Evolutionary conservation across 30 jellyfish, hydroid and myxozoan genomes (phyloP).

Genomic region (Morbakka virulenta): DNA sequence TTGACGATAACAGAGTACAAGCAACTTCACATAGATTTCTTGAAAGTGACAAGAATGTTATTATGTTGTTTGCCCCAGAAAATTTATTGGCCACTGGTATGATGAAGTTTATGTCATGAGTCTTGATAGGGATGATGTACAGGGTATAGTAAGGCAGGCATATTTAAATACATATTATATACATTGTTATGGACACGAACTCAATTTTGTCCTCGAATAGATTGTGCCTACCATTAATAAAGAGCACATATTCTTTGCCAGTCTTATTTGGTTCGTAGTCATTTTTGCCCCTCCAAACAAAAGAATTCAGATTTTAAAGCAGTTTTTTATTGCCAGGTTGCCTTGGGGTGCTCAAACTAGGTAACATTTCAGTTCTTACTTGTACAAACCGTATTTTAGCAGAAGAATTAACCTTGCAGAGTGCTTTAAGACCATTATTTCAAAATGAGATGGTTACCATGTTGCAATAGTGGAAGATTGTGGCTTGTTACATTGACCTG

Average conservation of each 20-base stretch:
- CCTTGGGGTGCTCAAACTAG: conserved; percentile 42
- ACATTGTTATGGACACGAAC: conserved; percentile 63
- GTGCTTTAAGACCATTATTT: conserved; percentile 5
- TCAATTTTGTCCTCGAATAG: conserved; percentile 24
- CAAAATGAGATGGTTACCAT: no score
- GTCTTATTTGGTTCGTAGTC: no score
- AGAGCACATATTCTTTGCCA: no score
- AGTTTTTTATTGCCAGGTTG: no score
- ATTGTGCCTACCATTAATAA: no score
- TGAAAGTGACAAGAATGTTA: conserved; percentile 18
- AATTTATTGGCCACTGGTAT: conserved; percentile 40
- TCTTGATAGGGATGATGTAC: conserved; percentile 21
- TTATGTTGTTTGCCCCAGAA: neutral
- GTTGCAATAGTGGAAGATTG: no score
- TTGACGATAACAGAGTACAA: conserved; percentile 12
- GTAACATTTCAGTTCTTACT: conserved; percentile 28
- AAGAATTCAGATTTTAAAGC: no score
- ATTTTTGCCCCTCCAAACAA: no score
- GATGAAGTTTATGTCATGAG: conserved; percentile 48
- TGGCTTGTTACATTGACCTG: no score
- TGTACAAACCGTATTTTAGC: neutral
- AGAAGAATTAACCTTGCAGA: conserved; percentile 13
- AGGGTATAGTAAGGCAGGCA: conserved; percentile 17
- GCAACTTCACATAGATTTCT: conserved; percentile 12
- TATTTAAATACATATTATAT: conserved; percentile 33